Percentiles rank a stretch among this genome's conserved stretches.
Evolutionary conservation across 2,888 invertebrate genomes (phyloP).

Genomic region (Harpalus rufipes): DNA sequence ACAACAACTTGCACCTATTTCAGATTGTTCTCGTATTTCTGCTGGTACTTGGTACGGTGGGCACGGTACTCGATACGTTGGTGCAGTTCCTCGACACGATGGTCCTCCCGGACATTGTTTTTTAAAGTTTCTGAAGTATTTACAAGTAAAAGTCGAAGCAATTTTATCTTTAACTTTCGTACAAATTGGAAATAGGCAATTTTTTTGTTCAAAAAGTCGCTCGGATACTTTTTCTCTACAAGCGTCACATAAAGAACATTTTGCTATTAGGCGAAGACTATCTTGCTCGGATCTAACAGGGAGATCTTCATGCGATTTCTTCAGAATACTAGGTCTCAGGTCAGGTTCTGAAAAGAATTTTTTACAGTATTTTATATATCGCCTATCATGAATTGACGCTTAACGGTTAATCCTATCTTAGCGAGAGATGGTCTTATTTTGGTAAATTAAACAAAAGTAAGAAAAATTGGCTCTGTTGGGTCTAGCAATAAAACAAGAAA

Average conservation of each 20-base stretch:
- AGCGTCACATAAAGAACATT: neutral
- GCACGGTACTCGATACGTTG: too few species aligned
- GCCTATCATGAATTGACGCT: too few species aligned
- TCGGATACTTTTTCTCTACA: neutral
- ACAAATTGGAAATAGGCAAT: neutral
- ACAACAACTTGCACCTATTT: too few species aligned
- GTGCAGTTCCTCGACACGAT: too few species aligned
- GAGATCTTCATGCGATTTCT: neutral
- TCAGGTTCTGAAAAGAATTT: too few species aligned
- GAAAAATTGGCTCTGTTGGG: too few species aligned
- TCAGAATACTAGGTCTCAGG: neutral
- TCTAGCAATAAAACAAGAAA: too few species aligned
- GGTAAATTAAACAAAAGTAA: too few species aligned
- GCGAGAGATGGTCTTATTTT: too few species aligned
- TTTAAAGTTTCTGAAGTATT: conserved; percentile 21
- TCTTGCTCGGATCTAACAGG: neutral
- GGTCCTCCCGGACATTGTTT: neutral
- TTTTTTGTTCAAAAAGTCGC: neutral
- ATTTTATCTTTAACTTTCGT: neutral
- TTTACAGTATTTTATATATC: too few species aligned
- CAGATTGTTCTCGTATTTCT: too few species aligned
- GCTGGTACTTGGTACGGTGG: neutral
- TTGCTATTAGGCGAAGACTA: neutral
- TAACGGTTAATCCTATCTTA: too few species aligned
- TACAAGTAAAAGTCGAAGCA: conserved; percentile 18